These are phyloP conservation scores for Amphimedon queenslandica DNA, from an alignment of 37 sponge, comb jelly and placozoan species.

Conservation along the genomic window DNA sequence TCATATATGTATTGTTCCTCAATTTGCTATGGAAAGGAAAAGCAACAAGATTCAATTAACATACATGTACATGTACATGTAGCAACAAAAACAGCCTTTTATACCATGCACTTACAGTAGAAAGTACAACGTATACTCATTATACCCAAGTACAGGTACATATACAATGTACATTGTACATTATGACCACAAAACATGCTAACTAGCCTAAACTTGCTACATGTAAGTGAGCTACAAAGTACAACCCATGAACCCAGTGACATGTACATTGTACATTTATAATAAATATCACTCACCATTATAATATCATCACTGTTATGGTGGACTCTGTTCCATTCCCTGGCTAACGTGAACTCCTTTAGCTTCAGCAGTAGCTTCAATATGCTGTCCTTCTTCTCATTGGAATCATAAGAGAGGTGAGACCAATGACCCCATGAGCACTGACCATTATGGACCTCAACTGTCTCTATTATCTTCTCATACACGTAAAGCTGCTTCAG, in stretches of 20 bases:
- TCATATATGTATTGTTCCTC: constrained; percentile 47
- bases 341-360: constrained; percentile 26
- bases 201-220: too few species aligned
- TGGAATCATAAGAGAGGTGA: constrained; percentile 42
- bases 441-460: neutral
- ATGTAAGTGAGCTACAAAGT: too few species aligned
- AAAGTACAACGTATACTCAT: too few species aligned
- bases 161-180: neutral
- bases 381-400: constrained; percentile 25
- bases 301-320: neutral
- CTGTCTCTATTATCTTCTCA: constrained; percentile 29
- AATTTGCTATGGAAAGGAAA: constrained; percentile 20
- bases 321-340: constrained; percentile 52
- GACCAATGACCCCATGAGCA: constrained; percentile 43
- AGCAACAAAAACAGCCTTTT: too few species aligned
- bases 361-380: constrained; percentile 29
- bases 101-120: too few species aligned
- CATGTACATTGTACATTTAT: too few species aligned
- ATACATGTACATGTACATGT: neutral
- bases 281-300: constrained; percentile 38
- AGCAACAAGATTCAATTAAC: neutral
- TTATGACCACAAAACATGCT: too few species aligned
- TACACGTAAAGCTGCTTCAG: constrained; percentile 55
- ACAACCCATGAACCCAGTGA: too few species aligned
- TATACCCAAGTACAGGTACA: neutral